Base-by-base conservation (phyloP, 2,888 invertebrate genomes). In the Cylloceria caligata region DNA sequence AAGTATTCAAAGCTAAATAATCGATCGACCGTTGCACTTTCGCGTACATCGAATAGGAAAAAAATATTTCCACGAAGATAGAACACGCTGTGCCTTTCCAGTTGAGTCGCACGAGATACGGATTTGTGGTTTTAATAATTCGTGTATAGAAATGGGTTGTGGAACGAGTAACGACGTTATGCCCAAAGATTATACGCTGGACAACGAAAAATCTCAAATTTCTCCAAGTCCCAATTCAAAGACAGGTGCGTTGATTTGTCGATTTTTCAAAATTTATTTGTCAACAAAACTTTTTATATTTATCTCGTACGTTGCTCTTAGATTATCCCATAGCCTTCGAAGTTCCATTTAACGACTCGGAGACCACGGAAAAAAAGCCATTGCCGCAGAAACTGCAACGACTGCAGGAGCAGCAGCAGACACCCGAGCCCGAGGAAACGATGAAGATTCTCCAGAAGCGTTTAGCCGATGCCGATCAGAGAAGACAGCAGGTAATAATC, bases 351-450 rank as follows among this genome's bases (percentile, higher is more conserved):
- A 75, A 83, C 65, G 87, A 87, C 24, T 57, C 55, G 45, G 86
- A 85, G 4, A 94, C 94, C 30, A 91, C 94, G 3, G 93, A 94
- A 0, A 94, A 93, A 87, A 94, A 94, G 83, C 95, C 96, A 80
- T 96, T 96, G 0, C 96, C 96, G 0, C 94, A 95, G 57, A 94
- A 96, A 77, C 93, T 96, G 42, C 96, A 96, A 88, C 93, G 95
- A 81, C 91, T 96, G 52, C 94, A 96, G 86, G 96, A 96, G 83
- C 94, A 95, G 83, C 94, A 95, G 4, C 94, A 95, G 2, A 93
- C 93, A 67, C 92, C 94, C 0, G 94, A 94, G 21, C 93, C 95
- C 85, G 86, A 86, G 68, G 76, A 86, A 65, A 94, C 94, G 42
- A 92, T 96, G 52, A 95, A 95, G 27, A 94, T 95, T 81, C 94